Evolutionary conservation across 2,888 invertebrate genomes (phyloP).

Genomic region (Lagria hirta): DNA sequence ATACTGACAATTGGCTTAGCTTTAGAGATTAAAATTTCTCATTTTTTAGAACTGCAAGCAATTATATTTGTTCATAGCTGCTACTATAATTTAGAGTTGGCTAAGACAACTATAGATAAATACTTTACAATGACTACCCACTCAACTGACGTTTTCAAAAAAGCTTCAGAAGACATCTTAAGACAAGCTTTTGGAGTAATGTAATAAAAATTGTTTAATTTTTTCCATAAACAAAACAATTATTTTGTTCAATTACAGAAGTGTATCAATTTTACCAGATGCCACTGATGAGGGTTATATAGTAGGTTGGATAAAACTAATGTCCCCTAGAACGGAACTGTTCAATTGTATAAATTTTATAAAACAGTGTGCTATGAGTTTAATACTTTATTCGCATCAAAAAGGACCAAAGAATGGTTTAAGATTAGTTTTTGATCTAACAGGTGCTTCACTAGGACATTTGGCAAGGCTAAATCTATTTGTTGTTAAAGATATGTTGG

Average conservation of each 20-base stretch:
- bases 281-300: background rate
- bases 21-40: too few relatives aligned
- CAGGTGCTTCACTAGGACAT: background rate
- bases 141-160: background rate
- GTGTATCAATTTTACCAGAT: background rate
- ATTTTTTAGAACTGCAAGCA: slow-evolving; percentile 1
- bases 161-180: background rate
- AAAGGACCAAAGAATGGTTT: slow-evolving; percentile 1
- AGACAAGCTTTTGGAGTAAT: background rate
- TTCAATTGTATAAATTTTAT: background rate
- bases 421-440: background rate
- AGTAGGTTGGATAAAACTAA: background rate
- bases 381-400: slow-evolving; percentile 1
- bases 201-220: background rate
- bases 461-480: background rate
- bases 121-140: background rate
- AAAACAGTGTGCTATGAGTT: background rate
- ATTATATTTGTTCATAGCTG: background rate
- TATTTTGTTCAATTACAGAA: slow-evolving; percentile 3
- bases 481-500: background rate
- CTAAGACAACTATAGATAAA: slow-evolving; percentile 1
- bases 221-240: background rate
- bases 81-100: background rate
- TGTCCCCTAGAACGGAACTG: background rate
- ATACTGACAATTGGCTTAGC: too few relatives aligned